Evolutionary conservation across 2,888 invertebrate genomes (phyloP), one percentile per base, ranked within the genome.

Genomic region (Hypomecis punctinalis): DNA sequence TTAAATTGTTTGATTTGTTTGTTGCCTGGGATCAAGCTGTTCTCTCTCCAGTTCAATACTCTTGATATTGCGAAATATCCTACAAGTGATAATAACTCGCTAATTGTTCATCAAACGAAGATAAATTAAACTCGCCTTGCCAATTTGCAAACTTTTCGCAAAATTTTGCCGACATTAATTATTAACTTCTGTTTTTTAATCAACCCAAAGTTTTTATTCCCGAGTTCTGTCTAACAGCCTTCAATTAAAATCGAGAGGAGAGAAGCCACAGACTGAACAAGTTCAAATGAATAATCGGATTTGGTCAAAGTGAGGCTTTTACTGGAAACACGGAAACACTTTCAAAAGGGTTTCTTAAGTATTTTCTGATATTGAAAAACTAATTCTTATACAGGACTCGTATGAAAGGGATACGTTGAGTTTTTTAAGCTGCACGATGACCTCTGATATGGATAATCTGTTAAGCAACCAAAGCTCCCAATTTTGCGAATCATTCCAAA

Each of bases 161-260:
- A 43, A 63, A 57, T 47, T 62, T 58, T 48, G 43, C 54, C 5
- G 49, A 63, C 53, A 54, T 63, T 63, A 48, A 63, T 59, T 63
- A 59, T 37, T 48, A 63, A 63, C 57, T 63, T 58, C 53, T 43
- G 53, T 54, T 63, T 63, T 63, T 63, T 58, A 63, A 63, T 63
- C 58, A 58, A 53, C 48, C 47, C 13, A 57, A 63, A 53, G 36
- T 58, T 63, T 63, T 54, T 54, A 48, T 54, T 58, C 47, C 47
- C 23, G 23, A 51, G 48, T 6, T 58, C 43, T 35, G 43, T 63
- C 58, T 54, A 54, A 47, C 53, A 36, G 63, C 53, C 39, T 63
- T 58, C 58, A 63, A 63, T 63, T 63, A 63, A 58, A 63, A 54
- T 54, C 47, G 47, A 43, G 58, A 49, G 63, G 6, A 47, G 53